Percentiles rank a stretch among this genome's conserved stretches.
Evolutionary conservation across 2,797 vertebrate genomes (phyloP).

Genomic region (Limnodromus scolopaceus): DNA sequence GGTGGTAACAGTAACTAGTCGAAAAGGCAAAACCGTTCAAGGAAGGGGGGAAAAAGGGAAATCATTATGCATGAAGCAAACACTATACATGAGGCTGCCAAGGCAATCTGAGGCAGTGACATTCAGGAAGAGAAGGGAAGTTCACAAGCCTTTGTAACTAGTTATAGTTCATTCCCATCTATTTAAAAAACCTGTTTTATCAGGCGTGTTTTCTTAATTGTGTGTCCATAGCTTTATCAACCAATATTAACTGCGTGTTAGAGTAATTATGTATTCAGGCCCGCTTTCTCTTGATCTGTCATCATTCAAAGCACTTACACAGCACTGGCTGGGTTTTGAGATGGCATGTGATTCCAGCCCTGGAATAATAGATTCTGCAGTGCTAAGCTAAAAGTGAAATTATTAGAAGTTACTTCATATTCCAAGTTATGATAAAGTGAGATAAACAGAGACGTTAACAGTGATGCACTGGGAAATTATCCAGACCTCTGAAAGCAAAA

Average conservation of each 20-base stretch:
- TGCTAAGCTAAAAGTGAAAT: slow-evolving; percentile 67
- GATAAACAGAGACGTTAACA: slow-evolving; percentile 58
- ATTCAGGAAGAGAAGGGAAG: slow-evolving; percentile 66
- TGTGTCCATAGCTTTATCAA: slow-evolving; percentile 64
- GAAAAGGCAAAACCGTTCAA: slow-evolving; percentile 81
- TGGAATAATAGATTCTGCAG: slow-evolving; percentile 65
- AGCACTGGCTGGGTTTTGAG: slow-evolving; percentile 19
- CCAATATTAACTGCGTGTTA: slow-evolving; percentile 42
- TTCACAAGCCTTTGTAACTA: slow-evolving; percentile 67
- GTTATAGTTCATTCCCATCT: slow-evolving; percentile 24
- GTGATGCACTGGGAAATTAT: slow-evolving; percentile 28
- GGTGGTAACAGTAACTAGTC: slow-evolving; percentile 84
- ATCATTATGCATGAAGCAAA: slow-evolving; percentile 80
- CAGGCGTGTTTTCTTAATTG: slow-evolving; percentile 73
- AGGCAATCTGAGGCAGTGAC: slow-evolving; percentile 68
- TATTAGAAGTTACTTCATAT: slow-evolving; percentile 68
- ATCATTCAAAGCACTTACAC: slow-evolving; percentile 61
- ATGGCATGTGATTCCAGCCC: slow-evolving; percentile 19
- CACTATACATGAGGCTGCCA: slow-evolving; percentile 54
- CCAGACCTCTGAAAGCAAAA: slow-evolving; percentile 13
- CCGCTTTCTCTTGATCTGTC: slow-evolving; percentile 67
- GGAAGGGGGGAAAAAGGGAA: slow-evolving; percentile 51
- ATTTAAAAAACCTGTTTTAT: slow-evolving; percentile 61
- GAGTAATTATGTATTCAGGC: slow-evolving; percentile 63
- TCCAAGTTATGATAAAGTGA: slow-evolving; percentile 57